Evolutionary conservation across 2,797 vertebrate genomes (phyloP).

Genomic region (Silurus aristotelis): DNA sequence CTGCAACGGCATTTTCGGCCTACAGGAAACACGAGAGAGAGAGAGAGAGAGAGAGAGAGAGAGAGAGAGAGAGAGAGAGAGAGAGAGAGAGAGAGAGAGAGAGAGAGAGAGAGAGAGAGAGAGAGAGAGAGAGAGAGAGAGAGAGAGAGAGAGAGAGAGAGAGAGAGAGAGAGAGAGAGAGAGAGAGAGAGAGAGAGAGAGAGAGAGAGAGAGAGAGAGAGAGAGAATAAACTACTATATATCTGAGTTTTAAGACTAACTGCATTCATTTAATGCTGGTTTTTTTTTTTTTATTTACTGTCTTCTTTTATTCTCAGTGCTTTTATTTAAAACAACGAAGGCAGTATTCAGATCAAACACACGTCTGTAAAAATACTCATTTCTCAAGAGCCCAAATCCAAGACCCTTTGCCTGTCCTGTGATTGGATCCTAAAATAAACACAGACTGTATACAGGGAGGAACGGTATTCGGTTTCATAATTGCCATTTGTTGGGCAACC

Average conservation of each 20-base stretch:
- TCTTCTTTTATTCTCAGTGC: not conserved
- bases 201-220: not conserved
- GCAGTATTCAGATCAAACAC: not conserved
- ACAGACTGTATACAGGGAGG: not conserved
- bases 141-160: no score
- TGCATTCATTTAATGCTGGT: not conserved
- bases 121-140: not conserved
- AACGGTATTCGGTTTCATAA: not conserved
- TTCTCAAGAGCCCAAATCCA: not conserved
- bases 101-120: not conserved
- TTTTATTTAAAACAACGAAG: not conserved
- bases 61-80: no score
- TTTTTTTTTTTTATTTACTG: not conserved
- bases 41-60: not conserved
- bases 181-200: not conserved
- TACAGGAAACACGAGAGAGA: constrained; percentile 57
- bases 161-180: no score
- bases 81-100: constrained; percentile 7
- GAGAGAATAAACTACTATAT: no score
- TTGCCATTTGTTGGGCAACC: not conserved
- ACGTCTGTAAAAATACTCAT: no score
- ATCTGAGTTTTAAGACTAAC: not conserved
- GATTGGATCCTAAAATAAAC: not conserved
- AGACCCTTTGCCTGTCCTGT: not conserved
- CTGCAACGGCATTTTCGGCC: constrained; percentile 83